Evolutionary conservation across 2,113 vertebrate species (phyloP).

Genomic region (Eulemur macaco): DNA sequence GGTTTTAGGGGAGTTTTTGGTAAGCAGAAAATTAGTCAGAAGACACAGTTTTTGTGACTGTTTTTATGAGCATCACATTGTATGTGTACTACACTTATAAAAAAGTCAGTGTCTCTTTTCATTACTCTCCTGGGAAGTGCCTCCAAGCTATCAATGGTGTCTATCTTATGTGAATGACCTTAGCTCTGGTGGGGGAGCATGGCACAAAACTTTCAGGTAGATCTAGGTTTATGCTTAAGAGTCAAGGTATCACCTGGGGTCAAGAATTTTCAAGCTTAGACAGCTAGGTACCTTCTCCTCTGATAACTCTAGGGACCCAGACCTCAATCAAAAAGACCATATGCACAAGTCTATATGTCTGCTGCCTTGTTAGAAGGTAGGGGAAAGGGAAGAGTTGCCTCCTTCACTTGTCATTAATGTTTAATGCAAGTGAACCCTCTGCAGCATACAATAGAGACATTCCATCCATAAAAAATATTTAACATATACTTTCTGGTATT

Average conservation of each 20-base stretch:
- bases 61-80: background rate
- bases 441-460: conserved; percentile 24
- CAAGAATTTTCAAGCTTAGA: conserved; percentile 48
- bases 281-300: background rate
- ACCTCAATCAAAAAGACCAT: background rate
- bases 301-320: background rate
- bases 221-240: background rate
- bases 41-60: background rate
- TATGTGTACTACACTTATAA: background rate
- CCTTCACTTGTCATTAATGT: conserved; percentile 5
- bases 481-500: background rate
- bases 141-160: background rate
- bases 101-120: background rate
- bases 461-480: background rate
- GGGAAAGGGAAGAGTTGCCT: background rate
- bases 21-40: background rate
- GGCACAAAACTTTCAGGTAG: background rate
- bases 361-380: background rate
- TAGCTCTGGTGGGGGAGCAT: background rate
- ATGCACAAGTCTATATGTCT: background rate
- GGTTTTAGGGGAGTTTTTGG: background rate
- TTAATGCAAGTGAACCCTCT: background rate
- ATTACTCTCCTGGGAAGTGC: background rate
- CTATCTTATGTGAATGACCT: background rate
- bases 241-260: background rate